Percentiles rank a stretch among this genome's conserved stretches.
phyloP scores from a whole-genome alignment of 2,888 invertebrate species.

The Drosophila dives region DNA sequence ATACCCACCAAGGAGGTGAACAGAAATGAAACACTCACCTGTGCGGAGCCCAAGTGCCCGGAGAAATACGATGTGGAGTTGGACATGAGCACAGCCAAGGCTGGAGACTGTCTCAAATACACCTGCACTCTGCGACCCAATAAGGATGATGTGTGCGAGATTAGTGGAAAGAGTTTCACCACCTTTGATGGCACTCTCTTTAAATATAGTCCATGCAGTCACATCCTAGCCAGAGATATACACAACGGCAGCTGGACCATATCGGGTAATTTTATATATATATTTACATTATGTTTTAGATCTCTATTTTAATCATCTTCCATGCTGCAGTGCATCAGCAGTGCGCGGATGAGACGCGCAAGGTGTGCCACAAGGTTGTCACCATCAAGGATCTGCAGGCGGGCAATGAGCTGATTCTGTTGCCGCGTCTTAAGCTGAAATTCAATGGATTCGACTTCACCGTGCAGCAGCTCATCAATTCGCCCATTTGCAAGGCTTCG shows the following conservation, averaged over 20 bases:
- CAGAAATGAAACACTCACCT: slow-evolving; percentile 75
- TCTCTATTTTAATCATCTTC: slow-evolving; percentile 71
- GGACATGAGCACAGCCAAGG: slow-evolving; percentile 83
- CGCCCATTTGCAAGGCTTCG: slow-evolving; percentile 84
- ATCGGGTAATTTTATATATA: slow-evolving; percentile 85
- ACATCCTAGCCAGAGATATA: slow-evolving; percentile 90
- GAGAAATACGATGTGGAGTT: slow-evolving; percentile 86
- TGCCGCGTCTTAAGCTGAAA: slow-evolving; percentile 88
- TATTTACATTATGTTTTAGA: background rate
- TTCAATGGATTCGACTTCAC: slow-evolving; percentile 88
- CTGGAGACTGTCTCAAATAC: slow-evolving; percentile 87
- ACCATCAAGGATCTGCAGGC: slow-evolving; percentile 87
- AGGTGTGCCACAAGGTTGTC: slow-evolving; percentile 88
- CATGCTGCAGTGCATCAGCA: slow-evolving; percentile 87
- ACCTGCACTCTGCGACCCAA: slow-evolving; percentile 88
- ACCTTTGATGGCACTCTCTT: slow-evolving; percentile 93
- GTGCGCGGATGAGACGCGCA: slow-evolving; percentile 82
- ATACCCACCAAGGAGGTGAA: slow-evolving; percentile 67
- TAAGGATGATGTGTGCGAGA: slow-evolving; percentile 87
- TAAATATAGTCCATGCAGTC: slow-evolving; percentile 93
- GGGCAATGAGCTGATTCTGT: slow-evolving; percentile 85
- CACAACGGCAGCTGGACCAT: slow-evolving; percentile 89
- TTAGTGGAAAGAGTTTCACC: slow-evolving; percentile 91
- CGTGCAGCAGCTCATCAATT: slow-evolving; percentile 82
- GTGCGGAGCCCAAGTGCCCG: slow-evolving; percentile 86